Percentiles rank a stretch among this genome's conserved stretches.
Evolutionary conservation across 2,888 invertebrate genomes (phyloP).

Genomic region (Galerucella pusilla): DNA sequence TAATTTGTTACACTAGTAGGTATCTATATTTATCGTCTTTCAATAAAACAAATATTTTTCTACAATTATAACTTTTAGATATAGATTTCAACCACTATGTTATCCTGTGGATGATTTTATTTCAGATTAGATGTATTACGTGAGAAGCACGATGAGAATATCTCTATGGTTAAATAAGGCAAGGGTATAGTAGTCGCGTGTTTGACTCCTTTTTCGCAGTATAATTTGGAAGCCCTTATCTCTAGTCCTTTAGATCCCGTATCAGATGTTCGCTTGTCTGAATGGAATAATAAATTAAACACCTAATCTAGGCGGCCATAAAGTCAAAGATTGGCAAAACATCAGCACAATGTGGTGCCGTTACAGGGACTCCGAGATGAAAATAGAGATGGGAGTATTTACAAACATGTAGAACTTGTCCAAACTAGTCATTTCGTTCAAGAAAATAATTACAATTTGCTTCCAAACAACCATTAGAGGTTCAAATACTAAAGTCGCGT

Average conservation of each 20-base stretch:
- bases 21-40: too few relatives aligned
- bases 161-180: constrained; percentile 7
- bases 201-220: constrained; percentile 41
- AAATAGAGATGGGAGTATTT: constrained; percentile 27
- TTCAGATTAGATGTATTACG: neutral
- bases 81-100: neutral
- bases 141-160: neutral
- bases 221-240: constrained; percentile 44
- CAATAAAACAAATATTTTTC: too few relatives aligned
- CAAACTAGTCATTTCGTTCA: too few relatives aligned
- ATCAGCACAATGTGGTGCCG: constrained; percentile 44
- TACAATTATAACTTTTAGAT: too few relatives aligned
- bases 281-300: constrained; percentile 52
- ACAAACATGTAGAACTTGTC: neutral
- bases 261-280: constrained; percentile 45
- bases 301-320: constrained; percentile 52
- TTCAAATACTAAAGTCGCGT: too few relatives aligned
- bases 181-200: constrained; percentile 34
- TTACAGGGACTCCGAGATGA: constrained; percentile 19
- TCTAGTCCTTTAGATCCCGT: constrained; percentile 44
- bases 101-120: neutral
- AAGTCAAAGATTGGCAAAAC: constrained; percentile 54
- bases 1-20: too few relatives aligned
- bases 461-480: too few relatives aligned
- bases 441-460: too few relatives aligned